Evolutionary conservation across 2,113 vertebrate genomes (phyloP).

Genomic region (Podocnemis expansa): DNA sequence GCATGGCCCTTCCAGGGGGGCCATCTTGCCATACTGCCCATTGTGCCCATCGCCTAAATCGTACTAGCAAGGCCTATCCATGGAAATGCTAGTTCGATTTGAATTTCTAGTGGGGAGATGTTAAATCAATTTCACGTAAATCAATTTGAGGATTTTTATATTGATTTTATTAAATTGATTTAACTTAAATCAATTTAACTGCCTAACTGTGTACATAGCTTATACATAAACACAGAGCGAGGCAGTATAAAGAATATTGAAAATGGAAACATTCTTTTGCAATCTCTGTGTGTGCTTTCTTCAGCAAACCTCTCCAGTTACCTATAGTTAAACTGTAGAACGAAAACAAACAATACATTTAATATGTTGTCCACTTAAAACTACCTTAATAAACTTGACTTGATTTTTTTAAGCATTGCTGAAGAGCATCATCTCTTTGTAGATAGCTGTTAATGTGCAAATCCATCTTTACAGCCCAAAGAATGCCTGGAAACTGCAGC

Average conservation of each 20-base stretch:
- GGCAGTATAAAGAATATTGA: neutral
- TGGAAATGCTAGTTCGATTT: too few species aligned
- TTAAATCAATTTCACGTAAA: too few species aligned
- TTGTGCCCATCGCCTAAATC: too few species aligned
- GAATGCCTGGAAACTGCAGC: neutral
- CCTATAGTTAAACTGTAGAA: neutral
- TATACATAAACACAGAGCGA: neutral
- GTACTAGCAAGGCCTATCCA: too few species aligned
- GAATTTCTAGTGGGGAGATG: too few species aligned
- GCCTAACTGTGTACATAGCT: too few species aligned
- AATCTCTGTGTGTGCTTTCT: neutral
- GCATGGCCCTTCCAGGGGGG: too few species aligned
- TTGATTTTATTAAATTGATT: too few species aligned
- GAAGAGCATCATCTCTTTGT: fast-evolving
- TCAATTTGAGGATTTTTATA: too few species aligned
- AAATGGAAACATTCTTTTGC: neutral
- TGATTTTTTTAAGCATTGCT: neutral
- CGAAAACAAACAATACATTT: neutral
- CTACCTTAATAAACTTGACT: neutral
- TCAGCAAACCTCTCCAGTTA: neutral
- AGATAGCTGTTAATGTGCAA: neutral
- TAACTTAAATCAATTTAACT: too few species aligned
- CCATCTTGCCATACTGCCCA: too few species aligned
- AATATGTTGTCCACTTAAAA: fast-evolving
- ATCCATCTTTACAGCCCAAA: neutral